Evolutionary conservation across 2,888 invertebrate genomes (phyloP), one percentile per base, ranked within the genome.

Genomic region (Drosophila pullipes): DNA sequence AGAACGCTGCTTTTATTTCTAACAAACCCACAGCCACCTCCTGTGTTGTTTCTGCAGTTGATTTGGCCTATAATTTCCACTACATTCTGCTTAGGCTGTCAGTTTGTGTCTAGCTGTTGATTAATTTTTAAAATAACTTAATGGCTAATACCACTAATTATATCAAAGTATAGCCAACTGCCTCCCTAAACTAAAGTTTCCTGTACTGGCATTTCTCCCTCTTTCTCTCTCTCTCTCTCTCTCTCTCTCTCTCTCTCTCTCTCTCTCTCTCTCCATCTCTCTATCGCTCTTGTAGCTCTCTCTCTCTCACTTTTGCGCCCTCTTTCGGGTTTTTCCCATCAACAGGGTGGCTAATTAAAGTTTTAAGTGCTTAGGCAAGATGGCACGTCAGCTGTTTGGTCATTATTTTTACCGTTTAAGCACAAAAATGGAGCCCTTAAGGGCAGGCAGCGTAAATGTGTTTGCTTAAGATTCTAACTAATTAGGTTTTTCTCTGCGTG

Each of bases 91-190:
- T 63, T 67, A 41, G 69, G 31, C 41, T 61, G 18, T 33, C 47
- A 44, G 55, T 44, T n/a, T 37, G 30, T 50, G 69, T 44, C 69
- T 69, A 47, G 33, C 49, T 53, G 70, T 63, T 83, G 83, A 89
- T 87, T 82, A 78, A 90, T 90, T 89, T 87, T 87, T 82, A 75
- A 87, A 90, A 89, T 82, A 81, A 76, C 88, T 65, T 76, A 78
- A 76, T 78, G 71, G 74, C 85, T 78, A 81, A 85, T 83, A 79
- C 75, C 68, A 67, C 83, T 83, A 85, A 85, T 81, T 88, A 85
- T 79, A 80, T 78, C 61, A 83, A 78, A 81, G 81, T 85, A 74
- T 82, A 62, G 65, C 62, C 69, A 70, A 73, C 58, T 58, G 47
- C 50, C 50, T 30, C 11, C 52, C 22, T 39, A 28, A 30, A 59